phyloP scores from a whole-genome alignment of 2,113 vertebrate species.

The Centropristis striata region DNA sequence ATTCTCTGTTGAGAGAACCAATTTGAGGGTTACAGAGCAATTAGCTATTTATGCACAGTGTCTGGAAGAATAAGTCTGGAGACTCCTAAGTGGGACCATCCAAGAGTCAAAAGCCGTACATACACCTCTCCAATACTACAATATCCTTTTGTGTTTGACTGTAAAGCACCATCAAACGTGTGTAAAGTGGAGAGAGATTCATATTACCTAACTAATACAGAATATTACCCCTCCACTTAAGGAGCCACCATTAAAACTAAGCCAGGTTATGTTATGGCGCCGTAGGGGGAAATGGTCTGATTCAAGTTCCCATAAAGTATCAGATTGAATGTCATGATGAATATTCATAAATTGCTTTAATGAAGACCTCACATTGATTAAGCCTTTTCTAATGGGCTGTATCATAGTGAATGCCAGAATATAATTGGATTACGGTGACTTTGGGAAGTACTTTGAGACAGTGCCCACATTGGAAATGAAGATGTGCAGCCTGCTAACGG shows the following conservation, averaged over 20 bases:
- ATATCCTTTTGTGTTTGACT: slow-evolving; percentile 24
- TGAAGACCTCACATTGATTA: slow-evolving; percentile 83
- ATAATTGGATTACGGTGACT: slow-evolving; percentile 84
- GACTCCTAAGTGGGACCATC: slow-evolving; percentile 37
- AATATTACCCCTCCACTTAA: slow-evolving; percentile 48
- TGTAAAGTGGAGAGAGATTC: slow-evolving; percentile 42
- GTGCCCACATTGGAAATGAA: slow-evolving; percentile 78
- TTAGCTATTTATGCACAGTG: slow-evolving; percentile 70
- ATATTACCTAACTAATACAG: slow-evolving; percentile 48
- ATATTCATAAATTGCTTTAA: slow-evolving; percentile 81
- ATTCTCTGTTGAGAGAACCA: slow-evolving; percentile 71
- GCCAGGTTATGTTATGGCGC: slow-evolving; percentile 69
- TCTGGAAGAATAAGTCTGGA: slow-evolving; percentile 32
- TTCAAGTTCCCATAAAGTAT: slow-evolving; percentile 65
- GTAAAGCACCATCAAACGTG: slow-evolving; percentile 38
- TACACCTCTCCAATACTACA: slow-evolving; percentile 22
- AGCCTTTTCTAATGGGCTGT: slow-evolving; percentile 76
- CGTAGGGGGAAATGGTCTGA: slow-evolving; percentile 54
- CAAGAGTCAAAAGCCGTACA: slow-evolving; percentile 36
- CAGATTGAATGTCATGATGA: slow-evolving; percentile 66
- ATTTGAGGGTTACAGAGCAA: slow-evolving; percentile 77
- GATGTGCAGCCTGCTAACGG: slow-evolving; percentile 69
- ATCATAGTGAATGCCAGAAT: slow-evolving; percentile 67
- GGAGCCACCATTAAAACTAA: slow-evolving; percentile 52
- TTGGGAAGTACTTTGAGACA: slow-evolving; percentile 81